Conservation (phyloP, 2,888 invertebrate species). For the Caenorhabditis sp. region DNA sequence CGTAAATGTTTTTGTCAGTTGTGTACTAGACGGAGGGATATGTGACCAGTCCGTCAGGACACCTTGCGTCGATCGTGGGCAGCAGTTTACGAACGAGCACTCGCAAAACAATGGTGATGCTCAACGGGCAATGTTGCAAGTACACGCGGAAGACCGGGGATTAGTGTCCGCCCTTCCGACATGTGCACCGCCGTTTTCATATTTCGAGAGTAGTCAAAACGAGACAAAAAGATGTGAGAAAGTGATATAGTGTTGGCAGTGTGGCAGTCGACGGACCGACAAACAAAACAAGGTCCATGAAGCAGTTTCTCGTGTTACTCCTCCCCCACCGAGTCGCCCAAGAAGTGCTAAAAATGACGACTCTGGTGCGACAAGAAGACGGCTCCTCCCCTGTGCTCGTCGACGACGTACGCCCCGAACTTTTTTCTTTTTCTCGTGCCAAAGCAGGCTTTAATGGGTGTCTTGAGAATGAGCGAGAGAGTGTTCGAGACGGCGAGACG, state of each 20-base stretch:
- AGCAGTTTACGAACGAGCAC: conserved; percentile 3
- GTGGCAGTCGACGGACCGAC: conserved; percentile 8
- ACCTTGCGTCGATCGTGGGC: neutral
- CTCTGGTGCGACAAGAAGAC: neutral
- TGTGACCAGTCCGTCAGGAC: neutral
- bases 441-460: conserved; percentile 48
- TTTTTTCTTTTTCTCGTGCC: conserved; percentile 15
- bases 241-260: conserved; percentile 16
- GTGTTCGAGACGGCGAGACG: conserved; percentile 3
- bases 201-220: conserved; percentile 11
- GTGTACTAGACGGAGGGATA: conserved; percentile 5
- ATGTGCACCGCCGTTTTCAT: conserved; percentile 1
- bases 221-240: conserved; percentile 30
- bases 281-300: conserved; percentile 10
- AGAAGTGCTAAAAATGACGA: conserved; percentile 45
- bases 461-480: conserved; percentile 37
- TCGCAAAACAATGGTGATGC: neutral
- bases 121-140: neutral
- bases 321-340: conserved; percentile 5
- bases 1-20: conserved; percentile 9
- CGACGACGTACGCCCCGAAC: conserved; percentile 19
- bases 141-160: neutral
- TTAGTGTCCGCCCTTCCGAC: neutral
- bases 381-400: neutral
- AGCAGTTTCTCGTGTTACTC: conserved; percentile 4